phyloP scores from a whole-genome alignment of 2,113 vertebrate genomes.

The Daubentonia madagascariensis region DNA sequence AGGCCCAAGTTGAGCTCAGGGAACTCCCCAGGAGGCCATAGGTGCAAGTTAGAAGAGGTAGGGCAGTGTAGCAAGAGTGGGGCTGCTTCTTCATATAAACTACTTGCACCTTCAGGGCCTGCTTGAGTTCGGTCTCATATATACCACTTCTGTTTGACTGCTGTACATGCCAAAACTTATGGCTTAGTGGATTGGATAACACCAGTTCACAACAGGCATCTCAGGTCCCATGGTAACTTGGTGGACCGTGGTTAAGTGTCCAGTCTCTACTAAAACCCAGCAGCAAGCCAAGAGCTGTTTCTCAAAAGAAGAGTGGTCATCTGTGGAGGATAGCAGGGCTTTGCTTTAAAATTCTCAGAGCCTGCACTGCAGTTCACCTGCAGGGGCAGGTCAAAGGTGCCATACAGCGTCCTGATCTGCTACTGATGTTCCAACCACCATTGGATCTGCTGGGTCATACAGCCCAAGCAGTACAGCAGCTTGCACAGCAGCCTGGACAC shows the following conservation, averaged over 20 bases:
- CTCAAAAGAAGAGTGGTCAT: neutral
- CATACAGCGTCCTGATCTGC: neutral
- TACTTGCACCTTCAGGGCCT: neutral
- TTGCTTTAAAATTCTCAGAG: neutral
- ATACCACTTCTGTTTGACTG: neutral
- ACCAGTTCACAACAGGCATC: neutral
- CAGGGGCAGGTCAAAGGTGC: neutral
- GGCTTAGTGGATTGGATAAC: neutral
- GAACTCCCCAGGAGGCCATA: neutral
- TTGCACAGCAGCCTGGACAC: neutral
- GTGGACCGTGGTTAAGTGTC: neutral
- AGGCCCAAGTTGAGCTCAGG: neutral
- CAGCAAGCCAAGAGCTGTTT: neutral
- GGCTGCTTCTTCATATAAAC: neutral
- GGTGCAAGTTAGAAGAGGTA: neutral
- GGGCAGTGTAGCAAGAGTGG: neutral
- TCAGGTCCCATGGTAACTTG: neutral
- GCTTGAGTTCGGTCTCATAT: neutral
- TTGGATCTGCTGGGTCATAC: neutral
- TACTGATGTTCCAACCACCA: neutral
- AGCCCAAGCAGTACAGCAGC: neutral
- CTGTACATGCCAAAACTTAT: neutral
- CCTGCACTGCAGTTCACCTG: neutral
- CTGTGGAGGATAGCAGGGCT: neutral
- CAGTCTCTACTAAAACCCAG: neutral